Conservation (phyloP, 2,113 vertebrate species). For the Tachycineta bicolor region DNA sequence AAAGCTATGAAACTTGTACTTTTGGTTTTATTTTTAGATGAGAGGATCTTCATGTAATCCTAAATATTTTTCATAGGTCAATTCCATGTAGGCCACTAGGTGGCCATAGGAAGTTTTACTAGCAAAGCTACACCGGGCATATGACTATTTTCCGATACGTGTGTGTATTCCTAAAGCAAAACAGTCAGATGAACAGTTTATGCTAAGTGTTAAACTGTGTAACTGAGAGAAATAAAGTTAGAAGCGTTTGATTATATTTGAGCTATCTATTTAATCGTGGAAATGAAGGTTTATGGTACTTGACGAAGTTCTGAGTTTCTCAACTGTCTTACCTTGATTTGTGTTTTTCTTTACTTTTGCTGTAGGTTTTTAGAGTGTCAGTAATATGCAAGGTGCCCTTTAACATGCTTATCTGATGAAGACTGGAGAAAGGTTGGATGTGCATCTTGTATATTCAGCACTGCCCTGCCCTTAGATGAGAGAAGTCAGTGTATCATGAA, state of each 20-base stretch:
- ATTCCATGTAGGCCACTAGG: conserved; percentile 56
- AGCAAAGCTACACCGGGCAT: conserved; percentile 18
- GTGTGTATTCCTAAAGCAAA: conserved; percentile 6
- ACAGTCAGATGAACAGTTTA: conserved; percentile 21
- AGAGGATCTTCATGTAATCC: conserved; percentile 40
- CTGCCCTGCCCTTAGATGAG: background rate
- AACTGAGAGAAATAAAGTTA: conserved; percentile 54
- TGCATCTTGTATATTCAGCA: background rate
- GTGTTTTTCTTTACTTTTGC: background rate
- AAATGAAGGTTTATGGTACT: background rate
- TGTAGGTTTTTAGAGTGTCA: background rate
- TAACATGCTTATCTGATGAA: background rate
- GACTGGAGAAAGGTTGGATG: background rate
- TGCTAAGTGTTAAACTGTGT: conserved; percentile 48
- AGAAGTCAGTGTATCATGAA: background rate
- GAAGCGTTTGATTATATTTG: conserved; percentile 38
- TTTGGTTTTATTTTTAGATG: conserved; percentile 72
- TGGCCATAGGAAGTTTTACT: conserved; percentile 40
- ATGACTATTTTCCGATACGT: conserved; percentile 4
- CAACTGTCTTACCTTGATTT: background rate
- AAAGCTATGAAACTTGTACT: conserved; percentile 70
- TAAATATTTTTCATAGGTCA: conserved; percentile 33
- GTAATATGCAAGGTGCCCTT: background rate
- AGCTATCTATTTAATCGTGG: conserved; percentile 13
- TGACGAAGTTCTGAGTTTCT: background rate